phyloP scores from a whole-genome alignment of 37 sponge, comb jelly and placozoan genomes.

The Halichondria panicea region DNA sequence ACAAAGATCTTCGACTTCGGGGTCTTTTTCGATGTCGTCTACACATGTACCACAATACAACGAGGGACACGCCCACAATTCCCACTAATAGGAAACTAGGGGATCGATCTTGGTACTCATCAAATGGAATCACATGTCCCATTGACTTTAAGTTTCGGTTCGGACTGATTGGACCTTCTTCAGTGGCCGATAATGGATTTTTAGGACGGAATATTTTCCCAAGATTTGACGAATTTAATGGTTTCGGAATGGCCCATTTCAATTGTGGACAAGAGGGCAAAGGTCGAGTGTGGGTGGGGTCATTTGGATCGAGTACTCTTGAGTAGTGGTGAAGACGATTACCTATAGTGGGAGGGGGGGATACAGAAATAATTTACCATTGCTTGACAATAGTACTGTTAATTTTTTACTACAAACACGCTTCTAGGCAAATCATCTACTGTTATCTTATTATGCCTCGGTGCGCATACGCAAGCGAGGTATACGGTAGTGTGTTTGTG shows the following conservation, averaged over 20 bases:
- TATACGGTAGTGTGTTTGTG: too few species aligned
- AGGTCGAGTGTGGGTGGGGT: conserved; percentile 19
- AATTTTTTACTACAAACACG: too few species aligned
- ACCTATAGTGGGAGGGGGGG: conserved; percentile 16
- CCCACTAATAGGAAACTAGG: conserved; percentile 8
- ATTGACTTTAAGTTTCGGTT: not conserved
- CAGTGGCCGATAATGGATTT: not conserved
- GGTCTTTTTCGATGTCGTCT: conserved; percentile 6
- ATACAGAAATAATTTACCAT: conserved; percentile 9
- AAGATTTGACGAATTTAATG: conserved; percentile 53
- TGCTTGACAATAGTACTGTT: not conserved
- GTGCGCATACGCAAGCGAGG: too few species aligned
- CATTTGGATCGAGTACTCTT: conserved; percentile 51
- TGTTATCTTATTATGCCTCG: too few species aligned
- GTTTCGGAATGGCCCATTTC: conserved; percentile 72
- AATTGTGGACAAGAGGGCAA: conserved; percentile 71
- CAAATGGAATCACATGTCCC: not conserved
- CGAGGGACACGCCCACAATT: not conserved
- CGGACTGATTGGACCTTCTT: not conserved
- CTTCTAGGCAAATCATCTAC: too few species aligned
- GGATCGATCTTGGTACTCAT: not conserved
- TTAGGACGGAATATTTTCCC: not conserved
- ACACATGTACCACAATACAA: conserved; percentile 37
- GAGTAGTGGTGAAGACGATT: conserved; percentile 76
- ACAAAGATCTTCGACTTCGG: conserved; percentile 7